Percentiles rank a stretch among this genome's conserved stretches.
phyloP scores from a whole-genome alignment of 2,797 vertebrate genomes.

The Lacerta bilineata region DNA sequence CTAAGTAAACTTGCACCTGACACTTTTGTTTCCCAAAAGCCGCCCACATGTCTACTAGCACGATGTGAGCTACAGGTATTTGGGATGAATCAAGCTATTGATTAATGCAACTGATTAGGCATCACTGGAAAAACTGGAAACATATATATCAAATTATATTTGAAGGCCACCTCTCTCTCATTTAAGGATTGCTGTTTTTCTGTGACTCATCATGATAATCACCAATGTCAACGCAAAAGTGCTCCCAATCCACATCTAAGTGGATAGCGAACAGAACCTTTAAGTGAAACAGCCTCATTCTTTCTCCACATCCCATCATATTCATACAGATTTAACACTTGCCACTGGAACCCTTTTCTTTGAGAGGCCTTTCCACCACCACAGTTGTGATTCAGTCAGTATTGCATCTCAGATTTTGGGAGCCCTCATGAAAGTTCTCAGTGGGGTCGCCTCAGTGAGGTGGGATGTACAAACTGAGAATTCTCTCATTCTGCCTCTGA shows the following conservation, averaged over 20 bases:
- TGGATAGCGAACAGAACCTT: background rate
- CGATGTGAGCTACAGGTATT: background rate
- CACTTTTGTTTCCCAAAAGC: background rate
- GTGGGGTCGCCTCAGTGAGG: too few relatives aligned
- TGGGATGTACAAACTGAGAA: background rate
- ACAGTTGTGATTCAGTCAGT: background rate
- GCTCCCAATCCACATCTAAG: background rate
- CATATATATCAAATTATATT: background rate
- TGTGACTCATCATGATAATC: constrained; percentile 25
- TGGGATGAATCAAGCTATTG: constrained; percentile 9
- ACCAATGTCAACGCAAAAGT: background rate
- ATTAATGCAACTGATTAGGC: background rate
- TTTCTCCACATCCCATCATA: background rate
- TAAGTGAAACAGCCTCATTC: background rate
- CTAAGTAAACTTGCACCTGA: background rate
- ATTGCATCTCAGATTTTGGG: background rate
- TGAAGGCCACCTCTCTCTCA: background rate
- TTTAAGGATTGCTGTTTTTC: background rate
- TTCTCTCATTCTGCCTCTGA: background rate
- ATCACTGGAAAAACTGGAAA: background rate
- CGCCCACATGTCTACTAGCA: background rate
- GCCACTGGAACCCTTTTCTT: background rate
- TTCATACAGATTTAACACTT: background rate
- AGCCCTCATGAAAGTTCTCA: background rate
- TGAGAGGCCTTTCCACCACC: background rate